Base-by-base conservation (phyloP, 2,113 vertebrate species). In the Hippoglossus stenolepis region DNA sequence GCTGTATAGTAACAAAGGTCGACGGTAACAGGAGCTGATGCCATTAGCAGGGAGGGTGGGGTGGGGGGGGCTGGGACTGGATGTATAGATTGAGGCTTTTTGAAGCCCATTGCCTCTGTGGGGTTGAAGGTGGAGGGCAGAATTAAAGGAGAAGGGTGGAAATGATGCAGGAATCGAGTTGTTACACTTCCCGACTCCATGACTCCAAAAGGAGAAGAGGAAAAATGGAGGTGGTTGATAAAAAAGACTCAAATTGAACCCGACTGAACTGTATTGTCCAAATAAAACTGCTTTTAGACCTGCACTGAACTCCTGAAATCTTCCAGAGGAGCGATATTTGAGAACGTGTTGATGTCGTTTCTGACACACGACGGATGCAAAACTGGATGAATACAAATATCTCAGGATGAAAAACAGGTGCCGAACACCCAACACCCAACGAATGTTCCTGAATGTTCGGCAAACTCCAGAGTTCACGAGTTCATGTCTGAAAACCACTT, bases 21-120 rank as follows among this genome's bases (percentile, higher is more conserved):
- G 40, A 68, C 66, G n/a, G 85, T 85, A 89, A 73, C 73, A 79
- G 28, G 84, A 87, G 75, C 65, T 14, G 66, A 24, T n/a, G 73
- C 83, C 77, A 70, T 85, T 79, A 75, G 64, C 0, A 1, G 58
- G 79, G 77, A 45, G 35, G 63, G 71, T 79, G 71, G 76, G 86
- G n/a, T n/a, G n/a, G 76, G 77, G 82, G 86, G 82, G 72, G 54
- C 45, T 26, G 13, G 1, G 65, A 73, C 11, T 65, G 40, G 43
- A 78, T 79, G 67, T 64, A 73, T 64, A 10, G 69, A 68, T 10
- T 8, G 60, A 78, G 73, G 65, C 51, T 13, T 54, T 73, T 58
- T 51, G 61, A 81, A 63, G 40, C 45, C 21, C 40, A 60, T 35
- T 38, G 35, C 35, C 35, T 38, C 35, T 12, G 35, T 65, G 21